Evolutionary conservation across 2,113 vertebrate species (phyloP), one percentile per base, ranked within the genome.

Genomic region (Lethenteron camtschaticum): DNA sequence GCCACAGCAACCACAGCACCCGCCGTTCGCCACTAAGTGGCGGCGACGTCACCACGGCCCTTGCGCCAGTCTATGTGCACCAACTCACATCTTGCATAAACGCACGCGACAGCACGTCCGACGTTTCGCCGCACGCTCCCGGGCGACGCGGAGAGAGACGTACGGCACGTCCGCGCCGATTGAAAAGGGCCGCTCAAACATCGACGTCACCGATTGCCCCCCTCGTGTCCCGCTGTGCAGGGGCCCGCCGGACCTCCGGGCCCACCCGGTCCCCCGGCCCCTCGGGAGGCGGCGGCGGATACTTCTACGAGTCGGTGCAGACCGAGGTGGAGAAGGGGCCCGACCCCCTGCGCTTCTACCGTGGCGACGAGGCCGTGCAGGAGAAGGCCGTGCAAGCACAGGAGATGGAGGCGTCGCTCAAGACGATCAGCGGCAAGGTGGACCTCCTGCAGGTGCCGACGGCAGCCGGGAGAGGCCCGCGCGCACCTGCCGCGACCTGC

Each of bases 341-440:
- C 3, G 68, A 58, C 11, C 68, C 20, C 9, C 3, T 57, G 14
- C 63, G 63, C n/a, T 20, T 16, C 63, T 66, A 66, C 63, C n/a
- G 10, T 11, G 8, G n/a, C 24, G 63, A 66, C 24, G 63, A 66
- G 10, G 63, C 63, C n/a, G 63, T 20, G n/a, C n/a, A 66, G 63
- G 63, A 9, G n/a, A 16, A 9, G n/a, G 9, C 63, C n/a, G 56
- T 12, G 9, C 24, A 58, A 56, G 90, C 95, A 74, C 89, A 90
- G 1, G 81, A 88, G 3, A 87, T 99, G 4, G 88, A 95, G 10
- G 87, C 89, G 63, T 96, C 92, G 0, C 76, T 99, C 71, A 99
- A 99, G 79, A 89, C 90, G 24, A 83, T 99, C 71, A 95, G 87
- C 76, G 94, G 88, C 78, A 90, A 99, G 78, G 89, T 99, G 2